Evolutionary conservation across 2,797 vertebrate species (phyloP).

Genomic region (Labeo calbasu): DNA sequence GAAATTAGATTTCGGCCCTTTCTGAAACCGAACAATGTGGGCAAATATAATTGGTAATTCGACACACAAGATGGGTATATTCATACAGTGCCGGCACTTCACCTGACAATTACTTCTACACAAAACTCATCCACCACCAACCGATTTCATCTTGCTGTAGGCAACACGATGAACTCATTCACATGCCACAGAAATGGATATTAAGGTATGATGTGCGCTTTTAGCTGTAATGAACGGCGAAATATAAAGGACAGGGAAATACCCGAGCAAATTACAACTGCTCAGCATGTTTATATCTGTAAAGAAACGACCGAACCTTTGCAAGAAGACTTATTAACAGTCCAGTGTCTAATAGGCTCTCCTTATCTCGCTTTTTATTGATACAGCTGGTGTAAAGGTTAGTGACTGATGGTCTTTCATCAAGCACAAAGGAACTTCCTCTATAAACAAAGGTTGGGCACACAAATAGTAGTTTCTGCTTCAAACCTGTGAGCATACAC

Average conservation of each 20-base stretch:
- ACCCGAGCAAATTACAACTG: background rate
- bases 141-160: constrained; percentile 12
- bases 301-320: constrained; percentile 15
- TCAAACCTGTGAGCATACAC: background rate
- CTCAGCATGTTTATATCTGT: constrained; percentile 22
- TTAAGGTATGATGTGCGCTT: background rate
- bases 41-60: constrained; percentile 38
- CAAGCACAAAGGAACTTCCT: constrained; percentile 33
- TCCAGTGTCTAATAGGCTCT: background rate
- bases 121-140: constrained; percentile 18
- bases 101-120: constrained; percentile 37
- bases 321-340: constrained; percentile 1
- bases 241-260: constrained; percentile 7
- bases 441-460: constrained; percentile 19
- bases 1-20: constrained; percentile 33
- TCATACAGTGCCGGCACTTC: constrained; percentile 1
- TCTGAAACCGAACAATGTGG: constrained; percentile 16
- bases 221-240: constrained; percentile 10
- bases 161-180: background rate
- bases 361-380: constrained; percentile 17
- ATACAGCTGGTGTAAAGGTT: constrained; percentile 45
- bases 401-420: constrained; percentile 31
- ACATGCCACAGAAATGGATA: constrained; percentile 1
- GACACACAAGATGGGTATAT: constrained; percentile 19
- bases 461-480: constrained; percentile 23